Evolutionary conservation across 1,140 invertebrate species (phyloP).

Genomic region (Temnothorax longispinosus): DNA sequence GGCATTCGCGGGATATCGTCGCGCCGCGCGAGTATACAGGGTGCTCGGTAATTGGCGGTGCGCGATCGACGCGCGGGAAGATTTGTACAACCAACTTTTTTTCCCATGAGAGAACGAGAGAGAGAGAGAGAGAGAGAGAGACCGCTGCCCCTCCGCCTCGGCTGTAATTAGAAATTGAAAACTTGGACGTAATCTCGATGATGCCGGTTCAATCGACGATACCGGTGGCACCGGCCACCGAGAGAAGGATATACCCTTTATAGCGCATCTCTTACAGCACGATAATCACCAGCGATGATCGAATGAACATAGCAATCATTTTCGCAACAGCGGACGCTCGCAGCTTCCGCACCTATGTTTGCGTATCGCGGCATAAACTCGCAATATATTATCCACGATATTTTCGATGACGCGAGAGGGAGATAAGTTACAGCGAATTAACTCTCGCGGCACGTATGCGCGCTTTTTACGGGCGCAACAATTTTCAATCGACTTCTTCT

Average conservation of each 20-base stretch:
- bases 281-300: not conserved
- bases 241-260: not conserved
- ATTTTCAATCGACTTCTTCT: slow-evolving; percentile 49
- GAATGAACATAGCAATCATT: not conserved
- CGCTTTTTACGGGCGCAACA: slow-evolving; percentile 34
- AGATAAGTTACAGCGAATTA: slow-evolving; percentile 27
- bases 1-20: slow-evolving; percentile 57
- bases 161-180: not conserved
- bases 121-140: not conserved
- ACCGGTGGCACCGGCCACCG: not conserved
- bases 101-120: not conserved
- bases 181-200: not conserved
- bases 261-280: not conserved
- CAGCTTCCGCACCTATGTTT: not conserved
- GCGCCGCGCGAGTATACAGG: slow-evolving; percentile 33
- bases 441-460: slow-evolving; percentile 36
- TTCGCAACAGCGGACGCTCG: not conserved
- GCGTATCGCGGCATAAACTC: not conserved
- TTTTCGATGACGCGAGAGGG: not conserved
- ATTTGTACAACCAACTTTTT: slow-evolving; percentile 1
- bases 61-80: not conserved
- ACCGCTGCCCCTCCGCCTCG: not conserved
- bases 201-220: not conserved
- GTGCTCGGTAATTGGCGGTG: slow-evolving; percentile 47
- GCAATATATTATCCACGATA: not conserved